These are phyloP conservation scores for Kryptolebias ocellatus DNA, from an alignment of 2,797 vertebrate species.

Conservation along the genomic window DNA sequence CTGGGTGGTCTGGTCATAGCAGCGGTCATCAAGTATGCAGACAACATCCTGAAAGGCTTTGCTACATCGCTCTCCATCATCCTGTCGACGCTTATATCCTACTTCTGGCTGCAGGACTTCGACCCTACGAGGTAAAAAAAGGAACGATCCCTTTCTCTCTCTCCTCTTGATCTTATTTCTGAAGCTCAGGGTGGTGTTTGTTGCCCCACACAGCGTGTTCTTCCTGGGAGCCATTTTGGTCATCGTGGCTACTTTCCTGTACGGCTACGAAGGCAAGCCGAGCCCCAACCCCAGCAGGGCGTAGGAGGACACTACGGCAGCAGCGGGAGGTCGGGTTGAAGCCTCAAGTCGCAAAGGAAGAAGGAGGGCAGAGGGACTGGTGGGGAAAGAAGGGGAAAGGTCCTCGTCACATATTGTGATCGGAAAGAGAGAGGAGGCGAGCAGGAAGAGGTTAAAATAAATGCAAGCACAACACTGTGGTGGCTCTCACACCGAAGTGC, in stretches of 20 bases:
- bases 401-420: conserved; percentile 42
- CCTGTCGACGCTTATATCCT: conserved; percentile 96
- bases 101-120: conserved; percentile 98
- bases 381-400: conserved; percentile 38
- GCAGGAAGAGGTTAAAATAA: neutral
- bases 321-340: conserved; percentile 36
- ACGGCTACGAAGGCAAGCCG: conserved; percentile 92
- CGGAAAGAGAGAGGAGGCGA: conserved; percentile 4
- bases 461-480: conserved; percentile 46
- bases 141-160: neutral
- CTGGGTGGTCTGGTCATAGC: conserved; percentile 97
- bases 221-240: conserved; percentile 94
- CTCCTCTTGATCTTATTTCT: neutral
- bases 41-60: conserved; percentile 99
- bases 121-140: conserved; percentile 89
- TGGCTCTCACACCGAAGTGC: conserved; percentile 71
- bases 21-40: conserved; percentile 98
- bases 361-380: conserved; percentile 29
- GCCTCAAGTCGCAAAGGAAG: conserved; percentile 25
- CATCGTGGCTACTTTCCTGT: conserved; percentile 95
- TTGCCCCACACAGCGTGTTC: conserved; percentile 86
- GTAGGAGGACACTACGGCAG: conserved; percentile 70
- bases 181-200: conserved; percentile 21
- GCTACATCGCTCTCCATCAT: conserved; percentile 98
- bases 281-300: conserved; percentile 90